Evolutionary conservation across 2,113 vertebrate genomes (phyloP), one percentile per base, ranked within the genome.

Genomic region (Phasianus colchicus): DNA sequence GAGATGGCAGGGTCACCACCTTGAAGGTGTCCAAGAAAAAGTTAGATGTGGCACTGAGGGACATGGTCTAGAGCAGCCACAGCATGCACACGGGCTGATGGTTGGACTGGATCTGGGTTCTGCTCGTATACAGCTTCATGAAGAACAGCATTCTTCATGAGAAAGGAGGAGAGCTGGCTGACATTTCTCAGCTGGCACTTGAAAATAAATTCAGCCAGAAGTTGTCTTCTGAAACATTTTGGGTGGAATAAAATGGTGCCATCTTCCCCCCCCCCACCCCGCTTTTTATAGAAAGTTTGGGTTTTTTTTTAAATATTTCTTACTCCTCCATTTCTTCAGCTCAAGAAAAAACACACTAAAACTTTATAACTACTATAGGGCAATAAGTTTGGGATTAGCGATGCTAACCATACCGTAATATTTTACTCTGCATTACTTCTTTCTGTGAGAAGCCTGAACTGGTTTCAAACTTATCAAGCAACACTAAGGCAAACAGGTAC

Each of bases 111-210:
- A 29, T 30, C 48, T 88, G 77, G 83, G 77, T 74, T 71, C 55
- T 80, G 75, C 57, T 43, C 52, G 20, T 64, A 32, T 7, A 11
- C 32, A n/a, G 18, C 55, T 58, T 95, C 78, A 80, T 83, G 71
- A 90, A 91, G 72, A 78, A 82, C 66, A 86, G 70, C 60, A 74
- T 92, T 91, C 93, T 89, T 75, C 87, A 72, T 43, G 80, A 92
- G 64, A 91, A 74, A 67, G 58, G 80, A 67, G 58, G 77, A 91
- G 60, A 88, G 42, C 38, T 57, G 47, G 43, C 66, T 85, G 83
- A 75, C 75, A 69, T 81, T 91, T 86, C 82, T 91, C 65, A 92
- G 47, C 11, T 38, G 60, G 80, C 24, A 32, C 22, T 50, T 80
- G 30, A 2, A 18, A 11, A 66, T 24, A n/a, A 20, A 5, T 1